Conservation (phyloP, 1,140 invertebrate genomes). For the Drosophila obscura region DNA sequence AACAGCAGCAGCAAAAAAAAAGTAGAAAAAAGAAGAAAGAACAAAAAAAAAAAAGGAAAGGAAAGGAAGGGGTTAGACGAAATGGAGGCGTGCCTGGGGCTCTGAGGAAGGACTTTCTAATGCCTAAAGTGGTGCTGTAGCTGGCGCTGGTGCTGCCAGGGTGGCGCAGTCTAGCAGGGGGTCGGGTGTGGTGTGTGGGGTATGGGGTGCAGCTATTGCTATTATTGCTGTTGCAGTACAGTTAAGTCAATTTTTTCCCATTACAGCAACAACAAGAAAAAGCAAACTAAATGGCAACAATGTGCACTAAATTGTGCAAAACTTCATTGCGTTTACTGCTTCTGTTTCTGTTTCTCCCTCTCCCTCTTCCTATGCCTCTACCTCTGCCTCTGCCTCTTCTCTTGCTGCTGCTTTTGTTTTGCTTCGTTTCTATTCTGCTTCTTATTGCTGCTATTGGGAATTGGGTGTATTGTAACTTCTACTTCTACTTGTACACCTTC, state of each 20-base stretch:
- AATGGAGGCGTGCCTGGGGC: conserved; percentile 34
- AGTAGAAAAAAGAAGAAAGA: not conserved
- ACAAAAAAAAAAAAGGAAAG: conserved; percentile 22
- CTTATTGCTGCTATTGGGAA: too few relatives aligned
- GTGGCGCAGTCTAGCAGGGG: not conserved
- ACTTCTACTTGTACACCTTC: conserved; percentile 15
- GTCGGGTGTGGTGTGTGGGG: conserved; percentile 1
- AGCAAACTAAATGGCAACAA: conserved; percentile 58
- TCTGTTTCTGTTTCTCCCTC: conserved; percentile 31
- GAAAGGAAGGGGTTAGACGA: conserved; percentile 54
- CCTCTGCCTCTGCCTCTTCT: conserved; percentile 19
- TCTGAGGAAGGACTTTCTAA: conserved; percentile 43
- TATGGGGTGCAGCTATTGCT: not conserved
- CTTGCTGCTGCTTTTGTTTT: conserved; percentile 37
- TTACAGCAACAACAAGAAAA: conserved; percentile 51
- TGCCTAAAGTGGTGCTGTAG: conserved; percentile 7
- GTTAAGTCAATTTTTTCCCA: conserved; percentile 66
- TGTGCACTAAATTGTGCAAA: conserved; percentile 75
- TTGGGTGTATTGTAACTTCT: too few relatives aligned
- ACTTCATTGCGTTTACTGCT: conserved; percentile 57
- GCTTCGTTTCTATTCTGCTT: conserved; percentile 38
- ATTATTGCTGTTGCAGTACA: conserved; percentile 59
- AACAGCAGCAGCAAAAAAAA: conserved; percentile 30
- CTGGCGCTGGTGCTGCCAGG: not conserved
- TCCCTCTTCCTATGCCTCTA: not conserved